Conservation (phyloP, 2,888 invertebrate species). For the Agapetus fuscipes region DNA sequence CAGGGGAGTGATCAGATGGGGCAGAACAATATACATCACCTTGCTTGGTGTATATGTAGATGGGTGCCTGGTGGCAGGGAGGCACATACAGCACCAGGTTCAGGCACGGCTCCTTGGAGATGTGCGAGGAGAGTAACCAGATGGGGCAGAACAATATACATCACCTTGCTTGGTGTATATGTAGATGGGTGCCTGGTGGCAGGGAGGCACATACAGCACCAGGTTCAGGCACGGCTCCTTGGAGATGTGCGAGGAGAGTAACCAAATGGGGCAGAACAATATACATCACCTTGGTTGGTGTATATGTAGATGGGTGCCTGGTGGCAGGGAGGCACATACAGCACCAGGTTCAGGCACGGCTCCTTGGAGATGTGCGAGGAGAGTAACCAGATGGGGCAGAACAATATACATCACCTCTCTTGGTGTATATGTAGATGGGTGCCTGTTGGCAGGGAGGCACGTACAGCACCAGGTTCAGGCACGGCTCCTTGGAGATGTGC, state of each 20-base stretch:
- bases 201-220: slow-evolving; percentile 72
- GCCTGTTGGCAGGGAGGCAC: slow-evolving; percentile 62
- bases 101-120: slow-evolving; percentile 69
- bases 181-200: slow-evolving; percentile 60
- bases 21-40: too few relatives aligned
- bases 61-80: slow-evolving; percentile 61
- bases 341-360: slow-evolving; percentile 75
- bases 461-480: slow-evolving; percentile 78
- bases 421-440: slow-evolving; percentile 66
- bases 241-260: slow-evolving; percentile 76
- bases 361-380: slow-evolving; percentile 74
- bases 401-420: too few relatives aligned
- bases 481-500: slow-evolving; percentile 71
- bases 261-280: slow-evolving; percentile 74
- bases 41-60: slow-evolving; percentile 68
- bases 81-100: slow-evolving; percentile 80
- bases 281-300: too few relatives aligned
- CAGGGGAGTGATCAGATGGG: slow-evolving; percentile 76
- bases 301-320: slow-evolving; percentile 66
- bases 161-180: too few relatives aligned
- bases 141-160: slow-evolving; percentile 69
- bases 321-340: slow-evolving; percentile 70
- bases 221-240: slow-evolving; percentile 75
- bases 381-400: slow-evolving; percentile 74
- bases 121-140: slow-evolving; percentile 79